Percentiles rank a stretch among this genome's conserved stretches.
Conservation (phyloP, 2,888 invertebrate genomes). For the Morpho deidamia region DNA sequence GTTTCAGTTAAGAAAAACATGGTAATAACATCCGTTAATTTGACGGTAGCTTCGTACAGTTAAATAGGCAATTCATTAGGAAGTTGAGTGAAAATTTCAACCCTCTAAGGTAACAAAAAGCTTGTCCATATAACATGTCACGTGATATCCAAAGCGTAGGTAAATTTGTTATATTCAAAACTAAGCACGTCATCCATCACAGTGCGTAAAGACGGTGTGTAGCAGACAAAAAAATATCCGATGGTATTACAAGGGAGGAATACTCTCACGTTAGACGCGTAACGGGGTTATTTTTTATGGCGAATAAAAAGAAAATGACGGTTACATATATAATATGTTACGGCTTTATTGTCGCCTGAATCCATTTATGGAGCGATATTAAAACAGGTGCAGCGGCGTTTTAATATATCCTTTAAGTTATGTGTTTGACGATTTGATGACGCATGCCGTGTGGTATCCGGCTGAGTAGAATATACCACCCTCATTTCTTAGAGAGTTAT, state of each 20-base stretch:
- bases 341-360: slow-evolving; percentile 26
- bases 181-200: slow-evolving; percentile 28
- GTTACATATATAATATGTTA: slow-evolving; percentile 31
- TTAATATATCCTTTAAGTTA: no score
- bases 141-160: slow-evolving; percentile 7
- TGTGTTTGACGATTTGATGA: no score
- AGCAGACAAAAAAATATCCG: slow-evolving; percentile 10
- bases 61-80: no score
- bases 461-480: no score
- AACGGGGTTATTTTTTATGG: slow-evolving; percentile 32
- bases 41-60: no score
- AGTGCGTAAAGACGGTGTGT: slow-evolving; percentile 1
- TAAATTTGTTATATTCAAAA: slow-evolving; percentile 19
- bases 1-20: no score
- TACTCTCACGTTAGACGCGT: slow-evolving; percentile 28
- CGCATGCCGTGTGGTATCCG: no score
- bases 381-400: not conserved
- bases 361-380: slow-evolving; percentile 23
- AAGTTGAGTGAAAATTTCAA: no score
- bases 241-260: slow-evolving; percentile 27
- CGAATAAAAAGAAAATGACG: slow-evolving; percentile 32
- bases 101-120: not conserved
- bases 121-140: not conserved
- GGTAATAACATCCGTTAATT: no score
- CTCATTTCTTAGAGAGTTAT: no score